Evolutionary conservation across 2,888 invertebrate species (phyloP), one percentile per base, ranked within the genome.

Genomic region (Polylopha cassiicola): DNA sequence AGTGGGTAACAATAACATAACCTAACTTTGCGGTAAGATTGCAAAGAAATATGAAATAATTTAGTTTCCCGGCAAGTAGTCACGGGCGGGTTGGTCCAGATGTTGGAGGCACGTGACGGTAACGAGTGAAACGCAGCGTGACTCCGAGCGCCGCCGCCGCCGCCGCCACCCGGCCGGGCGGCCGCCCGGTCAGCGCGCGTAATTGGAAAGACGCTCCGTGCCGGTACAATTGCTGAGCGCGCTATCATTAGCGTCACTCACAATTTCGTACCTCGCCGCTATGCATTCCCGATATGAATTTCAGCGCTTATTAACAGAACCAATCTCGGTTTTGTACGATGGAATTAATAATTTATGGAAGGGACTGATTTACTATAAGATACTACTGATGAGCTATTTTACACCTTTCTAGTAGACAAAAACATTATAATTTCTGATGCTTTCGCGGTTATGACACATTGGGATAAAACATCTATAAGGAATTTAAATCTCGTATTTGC

Each of bases 191-290:
- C 45, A 39, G 50, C 48, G 49, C 51, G 47, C 68, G 71, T 80
- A 82, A 81, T 81, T 82, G 81, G 78, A 75, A 76, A 76, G 76
- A 65, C 55, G 64, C 63, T 64, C 66, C 66, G 66, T 61, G 63
- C 61, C 52, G 52, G 67, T 69, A 64, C 69, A 56, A 55, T 55
- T 59, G 58, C 57, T 66, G 72, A 71, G 58, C 73, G 70, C 65
- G 70, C 72, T 75, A 74, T 81, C 82, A 82, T 85, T 84, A 85
- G 77, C 72, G 84, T 82, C 82, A 81, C 78, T 84, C 81, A 81
- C 71, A 69, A 73, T 74, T 73, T 75, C 60, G 62, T 65, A 64
- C 51, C 51, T 47, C 52, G 47, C 44, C 47, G 37, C 50, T 47
- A 21, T 23, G 32, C 30, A 55, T 55, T 52, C 54, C 57, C 43